These are phyloP conservation scores for Tiphia femorata DNA, from an alignment of 2,888 invertebrate species.

Conservation along the genomic window DNA sequence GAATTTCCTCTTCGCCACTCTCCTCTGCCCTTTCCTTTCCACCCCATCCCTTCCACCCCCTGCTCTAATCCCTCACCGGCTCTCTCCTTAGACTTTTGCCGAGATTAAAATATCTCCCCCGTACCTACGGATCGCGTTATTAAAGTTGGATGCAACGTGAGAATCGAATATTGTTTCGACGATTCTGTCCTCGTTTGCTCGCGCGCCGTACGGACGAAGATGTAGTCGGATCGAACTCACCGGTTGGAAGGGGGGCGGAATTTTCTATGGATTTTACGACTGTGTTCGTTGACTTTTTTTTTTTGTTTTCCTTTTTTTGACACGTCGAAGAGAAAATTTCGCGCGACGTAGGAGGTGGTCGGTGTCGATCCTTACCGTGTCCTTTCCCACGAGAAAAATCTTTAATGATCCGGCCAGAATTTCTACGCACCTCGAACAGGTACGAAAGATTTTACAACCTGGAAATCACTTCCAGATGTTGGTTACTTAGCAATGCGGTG, in stretches of 20 bases:
- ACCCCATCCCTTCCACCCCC: constrained; percentile 21
- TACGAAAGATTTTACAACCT: constrained; percentile 53
- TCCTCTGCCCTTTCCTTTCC: background rate
- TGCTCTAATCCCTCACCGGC: constrained; percentile 13
- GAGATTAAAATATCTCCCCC: no score
- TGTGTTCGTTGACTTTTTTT: background rate
- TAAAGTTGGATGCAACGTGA: no score
- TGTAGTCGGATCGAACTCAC: background rate
- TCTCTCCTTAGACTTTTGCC: constrained; percentile 2
- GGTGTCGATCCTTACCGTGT: no score
- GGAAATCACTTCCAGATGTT: constrained; percentile 64
- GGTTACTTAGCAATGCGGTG: constrained; percentile 45
- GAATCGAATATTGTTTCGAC: background rate
- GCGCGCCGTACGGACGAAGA: background rate
- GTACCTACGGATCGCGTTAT: no score
- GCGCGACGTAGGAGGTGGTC: no score
- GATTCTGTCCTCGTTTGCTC: background rate
- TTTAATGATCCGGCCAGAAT: constrained; percentile 35
- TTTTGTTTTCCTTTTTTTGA: background rate
- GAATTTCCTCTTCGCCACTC: background rate
- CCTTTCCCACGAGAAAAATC: no score
- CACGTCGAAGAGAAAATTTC: no score
- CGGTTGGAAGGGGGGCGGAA: no score
- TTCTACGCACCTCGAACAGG: constrained; percentile 43
- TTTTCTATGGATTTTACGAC: no score